phyloP scores from a whole-genome alignment of 2,113 vertebrate genomes.

The Tetraodon nigroviridis region DNA sequence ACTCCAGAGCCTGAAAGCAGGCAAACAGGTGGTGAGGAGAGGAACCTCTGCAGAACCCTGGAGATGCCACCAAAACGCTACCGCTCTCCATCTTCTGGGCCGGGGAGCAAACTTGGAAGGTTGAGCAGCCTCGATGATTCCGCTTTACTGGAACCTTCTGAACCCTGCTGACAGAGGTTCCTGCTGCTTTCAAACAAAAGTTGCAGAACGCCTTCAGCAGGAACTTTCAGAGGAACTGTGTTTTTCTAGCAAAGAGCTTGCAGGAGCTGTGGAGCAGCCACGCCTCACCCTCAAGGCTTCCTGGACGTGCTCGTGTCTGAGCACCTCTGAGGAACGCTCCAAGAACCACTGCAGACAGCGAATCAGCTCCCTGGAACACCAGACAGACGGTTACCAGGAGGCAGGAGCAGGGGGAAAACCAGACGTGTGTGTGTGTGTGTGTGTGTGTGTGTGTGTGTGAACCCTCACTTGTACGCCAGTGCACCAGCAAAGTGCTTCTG shows the following conservation, averaged over 20 bases:
- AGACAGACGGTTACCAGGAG: too few species aligned
- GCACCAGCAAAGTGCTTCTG: conserved; percentile 98
- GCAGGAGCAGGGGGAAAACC: too few species aligned
- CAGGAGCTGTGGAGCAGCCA: not conserved
- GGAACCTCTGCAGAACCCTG: too few species aligned
- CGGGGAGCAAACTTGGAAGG: not conserved
- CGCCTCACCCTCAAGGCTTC: conserved; percentile 89
- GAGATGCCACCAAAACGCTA: not conserved
- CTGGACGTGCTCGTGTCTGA: conserved; percentile 95
- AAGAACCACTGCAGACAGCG: conserved; percentile 98
- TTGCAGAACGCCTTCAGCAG: not conserved
- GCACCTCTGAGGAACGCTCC: conserved; percentile 93
- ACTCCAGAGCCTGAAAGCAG: conserved; percentile 86
- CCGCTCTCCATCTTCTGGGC: too few species aligned
- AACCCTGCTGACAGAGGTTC: conserved; percentile 1
- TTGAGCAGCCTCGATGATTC: not conserved
- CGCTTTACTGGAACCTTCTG: not conserved
- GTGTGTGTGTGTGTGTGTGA: not conserved
- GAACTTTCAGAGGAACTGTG: not conserved
- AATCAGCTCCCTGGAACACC: conserved; percentile 87
- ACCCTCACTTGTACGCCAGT: conserved; percentile 91
- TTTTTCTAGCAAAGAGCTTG: too few species aligned
- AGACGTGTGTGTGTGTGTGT: too few species aligned
- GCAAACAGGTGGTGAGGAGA: too few species aligned
- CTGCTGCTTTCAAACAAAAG: not conserved